Percentiles rank a stretch among this genome's conserved stretches.
These are phyloP conservation scores for Drosophila kanapiae DNA, from an alignment of 1,140 invertebrate genomes.

Conservation along the genomic window DNA sequence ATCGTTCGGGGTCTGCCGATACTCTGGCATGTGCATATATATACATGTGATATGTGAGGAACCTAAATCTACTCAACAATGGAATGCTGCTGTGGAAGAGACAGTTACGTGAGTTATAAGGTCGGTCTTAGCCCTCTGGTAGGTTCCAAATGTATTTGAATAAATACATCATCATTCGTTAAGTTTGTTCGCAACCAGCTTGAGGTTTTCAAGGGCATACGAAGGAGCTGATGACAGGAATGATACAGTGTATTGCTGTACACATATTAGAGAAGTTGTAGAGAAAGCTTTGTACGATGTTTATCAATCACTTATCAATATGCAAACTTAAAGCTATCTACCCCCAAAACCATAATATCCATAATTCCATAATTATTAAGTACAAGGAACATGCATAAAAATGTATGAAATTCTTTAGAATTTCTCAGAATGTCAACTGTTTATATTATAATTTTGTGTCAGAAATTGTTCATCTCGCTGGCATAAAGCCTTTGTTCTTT, in stretches of 20 bases:
- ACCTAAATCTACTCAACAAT: constrained; percentile 27
- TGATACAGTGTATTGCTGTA: not conserved
- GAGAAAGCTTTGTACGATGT: no score
- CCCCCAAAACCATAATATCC: no score
- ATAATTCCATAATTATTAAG: no score
- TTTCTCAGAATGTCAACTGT: no score
- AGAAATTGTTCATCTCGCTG: no score
- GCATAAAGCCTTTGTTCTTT: no score
- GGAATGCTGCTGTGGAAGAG: constrained; percentile 17
- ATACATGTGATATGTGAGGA: not conserved
- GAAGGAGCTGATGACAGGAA: not conserved
- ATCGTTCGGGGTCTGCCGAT: constrained; percentile 36
- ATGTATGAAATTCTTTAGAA: no score
- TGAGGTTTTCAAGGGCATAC: not conserved
- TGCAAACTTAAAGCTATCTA: no score
- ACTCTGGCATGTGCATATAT: not conserved
- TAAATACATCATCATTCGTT: not conserved
- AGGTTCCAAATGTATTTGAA: not conserved
- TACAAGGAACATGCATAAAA: no score
- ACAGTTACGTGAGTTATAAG: constrained; percentile 39
- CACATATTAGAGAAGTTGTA: no score
- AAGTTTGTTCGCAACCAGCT: not conserved
- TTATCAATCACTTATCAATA: no score
- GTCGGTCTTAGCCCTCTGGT: constrained; percentile 7
- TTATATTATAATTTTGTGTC: no score